Base-by-base conservation (phyloP, 2,888 invertebrate species). In the Lithophane leautieri region DNA sequence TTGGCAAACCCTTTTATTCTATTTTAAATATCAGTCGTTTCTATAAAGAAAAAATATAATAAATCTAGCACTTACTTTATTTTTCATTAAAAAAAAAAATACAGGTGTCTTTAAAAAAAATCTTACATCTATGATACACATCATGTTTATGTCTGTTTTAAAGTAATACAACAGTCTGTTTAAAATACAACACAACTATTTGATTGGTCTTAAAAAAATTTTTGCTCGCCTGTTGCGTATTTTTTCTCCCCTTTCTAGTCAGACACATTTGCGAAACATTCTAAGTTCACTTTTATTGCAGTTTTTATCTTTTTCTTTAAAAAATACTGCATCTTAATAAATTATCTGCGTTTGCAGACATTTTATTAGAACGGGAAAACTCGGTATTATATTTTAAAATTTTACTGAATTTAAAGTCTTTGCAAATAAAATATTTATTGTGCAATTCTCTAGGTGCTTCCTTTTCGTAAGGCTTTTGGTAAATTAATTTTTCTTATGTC, bases 151-250 rank as follows among this genome's bases (percentile, higher is more conserved):
- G 22, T 52, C 11, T 42, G 44, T 63, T 62, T 47, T 47, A 34
- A n/a, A 11, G 9, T n/a, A 16, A n/a, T 14, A 19, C 14, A 67
- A 61, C 11, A 22, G 2, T 12, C 4, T 22, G 6, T 28, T n/a
- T 47, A 14, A 52, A n/a, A 54, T 4, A 22, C 9, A 52, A 47
- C 50, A 28, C 28, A 56, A 54, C 50, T 66, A 34, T 50, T 75
- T 42, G 6, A 6, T 34, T 42, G 4, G 19, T 62, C 8, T 62
- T 54, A 14, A 54, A 54, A 42, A 42, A 61, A 25, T 22, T 69
- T 63, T 44, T 44, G n/a, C 54, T 50, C 34, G 70, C 60, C 40
- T 63, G 71, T 78, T 71, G 61, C 66, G 11, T 28, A 42, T 28
- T 22, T 70, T 70, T 78, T 60, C 19, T 19, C 16, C 6, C n/a